A percentile compares a stretch with the other conserved stretches of the same genome.
Evolutionary conservation across 92 coral and sea anemone genomes (phyloP).

Genomic region (Pocillopora meandrina): DNA sequence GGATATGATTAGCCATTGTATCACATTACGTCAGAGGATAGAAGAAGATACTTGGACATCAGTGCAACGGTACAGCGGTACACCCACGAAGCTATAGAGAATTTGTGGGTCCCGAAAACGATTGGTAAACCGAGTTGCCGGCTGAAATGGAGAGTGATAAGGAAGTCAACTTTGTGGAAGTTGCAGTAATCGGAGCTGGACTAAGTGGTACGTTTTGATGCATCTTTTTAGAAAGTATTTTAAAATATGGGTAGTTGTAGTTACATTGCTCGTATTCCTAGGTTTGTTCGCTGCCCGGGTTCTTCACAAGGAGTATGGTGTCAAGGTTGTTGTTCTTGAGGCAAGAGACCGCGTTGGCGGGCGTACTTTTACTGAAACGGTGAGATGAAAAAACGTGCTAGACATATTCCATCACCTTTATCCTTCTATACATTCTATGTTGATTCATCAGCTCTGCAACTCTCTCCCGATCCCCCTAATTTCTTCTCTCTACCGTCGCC

Average conservation of each 20-base stretch:
- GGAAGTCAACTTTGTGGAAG: conserved; percentile 19
- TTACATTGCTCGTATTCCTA: not conserved
- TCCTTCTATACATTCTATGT: too few relatives aligned
- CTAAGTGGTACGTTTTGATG: conserved; percentile 50
- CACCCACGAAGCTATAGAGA: too few relatives aligned
- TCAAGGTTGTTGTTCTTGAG: conserved; percentile 63
- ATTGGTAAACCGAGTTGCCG: not conserved
- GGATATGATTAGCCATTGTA: too few relatives aligned
- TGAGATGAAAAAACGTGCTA: not conserved
- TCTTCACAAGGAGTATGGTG: conserved; percentile 48
- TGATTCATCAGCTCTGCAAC: too few relatives aligned
- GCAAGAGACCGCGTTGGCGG: conserved; percentile 87
- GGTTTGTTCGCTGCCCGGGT: conserved; percentile 74
- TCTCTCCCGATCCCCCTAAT: too few relatives aligned
- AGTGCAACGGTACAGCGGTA: too few relatives aligned
- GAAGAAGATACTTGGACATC: too few relatives aligned
- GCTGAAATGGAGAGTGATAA: not conserved
- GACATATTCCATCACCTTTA: too few relatives aligned
- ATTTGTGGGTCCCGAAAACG: too few relatives aligned
- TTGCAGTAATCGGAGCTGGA: conserved; percentile 71
- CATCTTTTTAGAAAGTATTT: not conserved
- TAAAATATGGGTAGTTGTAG: not conserved
- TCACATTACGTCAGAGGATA: too few relatives aligned
- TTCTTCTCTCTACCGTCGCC: too few relatives aligned
- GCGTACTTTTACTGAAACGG: conserved; percentile 64